A percentile compares a stretch with the other conserved stretches of the same genome.
These are phyloP conservation scores for Danionella cerebrum DNA, from an alignment of 2,113 vertebrate genomes.

Conservation along the genomic window DNA sequence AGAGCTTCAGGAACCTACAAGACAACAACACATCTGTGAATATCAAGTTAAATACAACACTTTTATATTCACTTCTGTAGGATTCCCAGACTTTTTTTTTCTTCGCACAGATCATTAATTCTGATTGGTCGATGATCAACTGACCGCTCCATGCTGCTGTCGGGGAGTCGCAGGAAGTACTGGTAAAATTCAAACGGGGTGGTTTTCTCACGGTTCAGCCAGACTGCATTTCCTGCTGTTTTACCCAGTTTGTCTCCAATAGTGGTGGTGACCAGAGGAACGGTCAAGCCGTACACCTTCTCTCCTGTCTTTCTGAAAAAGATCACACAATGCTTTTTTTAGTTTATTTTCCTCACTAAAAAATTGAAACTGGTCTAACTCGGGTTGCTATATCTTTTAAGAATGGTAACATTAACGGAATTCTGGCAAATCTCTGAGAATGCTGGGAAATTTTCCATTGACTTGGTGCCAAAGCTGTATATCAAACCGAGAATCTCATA, in stretches of 20 bases:
- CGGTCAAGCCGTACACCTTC: slow-evolving; percentile 85
- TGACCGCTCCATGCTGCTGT: slow-evolving; percentile 72
- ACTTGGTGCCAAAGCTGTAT: no score
- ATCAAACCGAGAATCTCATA: no score
- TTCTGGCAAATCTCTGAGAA: no score
- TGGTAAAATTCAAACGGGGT: slow-evolving; percentile 94
- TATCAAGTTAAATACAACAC: not conserved
- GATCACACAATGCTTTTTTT: no score
- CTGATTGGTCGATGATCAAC: no score
- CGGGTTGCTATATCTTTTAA: no score
- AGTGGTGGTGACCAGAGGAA: slow-evolving; percentile 85
- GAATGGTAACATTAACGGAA: no score
- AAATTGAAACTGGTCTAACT: no score
- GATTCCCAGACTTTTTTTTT: no score
- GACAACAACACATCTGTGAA: not conserved
- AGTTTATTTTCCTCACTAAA: no score
- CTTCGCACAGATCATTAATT: no score
- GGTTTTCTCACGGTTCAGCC: slow-evolving; percentile 85
- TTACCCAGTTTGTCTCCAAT: slow-evolving; percentile 92
- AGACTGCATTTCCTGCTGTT: slow-evolving; percentile 89
- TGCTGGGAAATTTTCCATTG: no score
- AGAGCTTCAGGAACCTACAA: slow-evolving; percentile 84
- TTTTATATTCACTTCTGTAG: not conserved
- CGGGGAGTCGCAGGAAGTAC: slow-evolving; percentile 85
- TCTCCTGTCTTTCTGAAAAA: slow-evolving; percentile 72